phyloP scores from a whole-genome alignment of 2,113 vertebrate genomes.

The Centropus unirufus region DNA sequence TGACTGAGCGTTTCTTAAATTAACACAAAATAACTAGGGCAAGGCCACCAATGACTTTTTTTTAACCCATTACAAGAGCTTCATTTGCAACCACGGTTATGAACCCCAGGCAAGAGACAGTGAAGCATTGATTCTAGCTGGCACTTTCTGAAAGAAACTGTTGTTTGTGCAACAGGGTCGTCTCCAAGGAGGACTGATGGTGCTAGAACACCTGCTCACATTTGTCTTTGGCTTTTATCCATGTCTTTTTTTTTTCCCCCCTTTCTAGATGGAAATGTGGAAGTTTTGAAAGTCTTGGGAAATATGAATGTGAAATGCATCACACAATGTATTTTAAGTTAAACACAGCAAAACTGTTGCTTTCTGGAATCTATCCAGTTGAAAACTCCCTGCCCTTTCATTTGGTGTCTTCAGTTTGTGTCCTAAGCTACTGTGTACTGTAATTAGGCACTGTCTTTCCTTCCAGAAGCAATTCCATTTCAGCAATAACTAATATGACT shows the following conservation, averaged over 20 bases:
- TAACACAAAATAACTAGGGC: constrained; percentile 2
- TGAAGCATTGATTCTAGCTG: background rate
- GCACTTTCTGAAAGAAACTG: constrained; percentile 36
- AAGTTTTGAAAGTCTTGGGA: constrained; percentile 6
- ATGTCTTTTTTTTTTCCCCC: background rate
- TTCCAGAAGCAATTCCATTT: constrained; percentile 1
- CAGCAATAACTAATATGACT: background rate
- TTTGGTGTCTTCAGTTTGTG: background rate
- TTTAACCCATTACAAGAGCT: constrained; percentile 29
- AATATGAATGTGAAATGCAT: background rate
- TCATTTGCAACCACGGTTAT: constrained; percentile 21
- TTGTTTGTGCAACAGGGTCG: constrained; percentile 5
- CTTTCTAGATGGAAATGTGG: background rate
- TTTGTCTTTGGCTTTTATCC: constrained; percentile 18
- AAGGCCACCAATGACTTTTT: background rate
- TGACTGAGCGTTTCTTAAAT: constrained; percentile 6
- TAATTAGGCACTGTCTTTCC: background rate
- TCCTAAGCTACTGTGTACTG: background rate
- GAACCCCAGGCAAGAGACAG: constrained; percentile 1
- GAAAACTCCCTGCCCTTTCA: background rate
- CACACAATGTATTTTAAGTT: background rate
- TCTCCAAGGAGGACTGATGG: background rate
- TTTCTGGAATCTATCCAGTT: background rate
- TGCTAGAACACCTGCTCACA: constrained; percentile 48
- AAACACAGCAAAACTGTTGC: background rate